phyloP scores from a whole-genome alignment of 1,140 invertebrate genomes.

The Drosophila grimshawi region DNA sequence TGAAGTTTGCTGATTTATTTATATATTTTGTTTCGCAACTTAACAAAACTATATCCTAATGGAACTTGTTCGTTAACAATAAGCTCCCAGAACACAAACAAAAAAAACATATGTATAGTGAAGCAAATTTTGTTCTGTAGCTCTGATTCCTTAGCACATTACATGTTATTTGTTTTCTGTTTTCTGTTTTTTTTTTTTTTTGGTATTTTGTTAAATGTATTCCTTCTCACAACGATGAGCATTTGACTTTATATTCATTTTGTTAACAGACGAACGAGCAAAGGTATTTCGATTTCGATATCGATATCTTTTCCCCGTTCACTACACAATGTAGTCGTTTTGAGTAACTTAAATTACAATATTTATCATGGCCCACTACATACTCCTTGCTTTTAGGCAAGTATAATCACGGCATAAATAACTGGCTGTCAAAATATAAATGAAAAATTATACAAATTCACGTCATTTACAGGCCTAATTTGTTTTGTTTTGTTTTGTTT shows the following conservation, averaged over 20 bases:
- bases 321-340: neutral
- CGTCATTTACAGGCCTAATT: slow-evolving; percentile 42
- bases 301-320: neutral
- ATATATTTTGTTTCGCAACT: neutral
- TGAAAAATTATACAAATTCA: slow-evolving; percentile 30
- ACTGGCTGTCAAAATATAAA: slow-evolving; percentile 30
- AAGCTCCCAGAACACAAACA: neutral
- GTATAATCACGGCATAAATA: slow-evolving; percentile 52
- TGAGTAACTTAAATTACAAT: slow-evolving; percentile 5
- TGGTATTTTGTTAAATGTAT: neutral
- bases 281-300: neutral
- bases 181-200: neutral
- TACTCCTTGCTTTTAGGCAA: slow-evolving; percentile 29
- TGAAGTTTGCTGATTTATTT: neutral
- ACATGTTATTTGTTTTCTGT: neutral
- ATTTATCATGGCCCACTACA: neutral
- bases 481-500: neutral
- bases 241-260: neutral
- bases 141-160: neutral
- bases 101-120: neutral
- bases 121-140: neutral
- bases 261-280: neutral
- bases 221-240: slow-evolving; percentile 2
- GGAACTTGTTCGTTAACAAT: neutral
- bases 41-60: neutral